Evolutionary conservation across 2,888 invertebrate genomes (phyloP).

Genomic region (Scaptomyza reducta): DNA sequence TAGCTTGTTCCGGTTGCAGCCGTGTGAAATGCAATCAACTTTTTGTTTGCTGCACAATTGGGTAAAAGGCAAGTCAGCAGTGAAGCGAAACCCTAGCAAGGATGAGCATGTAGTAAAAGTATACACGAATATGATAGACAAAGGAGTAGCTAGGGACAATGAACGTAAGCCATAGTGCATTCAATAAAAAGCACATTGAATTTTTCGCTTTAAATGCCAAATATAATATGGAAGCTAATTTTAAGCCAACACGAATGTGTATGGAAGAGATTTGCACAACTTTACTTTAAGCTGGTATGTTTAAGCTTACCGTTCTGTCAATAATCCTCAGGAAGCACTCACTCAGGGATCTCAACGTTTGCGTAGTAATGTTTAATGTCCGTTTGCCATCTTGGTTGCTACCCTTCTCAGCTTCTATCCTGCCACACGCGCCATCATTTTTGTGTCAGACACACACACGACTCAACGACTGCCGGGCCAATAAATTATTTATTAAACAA

Average conservation of each 20-base stretch:
- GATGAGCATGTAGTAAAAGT: conserved; percentile 10
- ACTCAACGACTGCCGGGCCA: conserved; percentile 27
- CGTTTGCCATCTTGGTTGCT: conserved; percentile 3
- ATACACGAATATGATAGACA: conserved; percentile 25
- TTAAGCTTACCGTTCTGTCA: conserved; percentile 17
- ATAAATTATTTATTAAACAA: conserved; percentile 79
- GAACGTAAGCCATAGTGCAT: conserved; percentile 13
- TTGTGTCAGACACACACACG: conserved; percentile 44
- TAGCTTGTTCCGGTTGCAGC: conserved; percentile 33
- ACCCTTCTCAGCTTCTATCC: conserved; percentile 4
- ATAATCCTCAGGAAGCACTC: conserved; percentile 43
- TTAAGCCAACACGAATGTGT: not conserved
- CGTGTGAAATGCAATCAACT: conserved; percentile 78
- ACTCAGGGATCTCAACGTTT: conserved; percentile 28
- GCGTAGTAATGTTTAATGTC: conserved; percentile 9
- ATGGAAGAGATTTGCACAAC: conserved; percentile 4
- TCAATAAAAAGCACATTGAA: conserved; percentile 25
- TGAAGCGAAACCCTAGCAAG: conserved; percentile 24
- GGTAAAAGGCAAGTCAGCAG: conserved; percentile 60
- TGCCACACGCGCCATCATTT: conserved; percentile 52
- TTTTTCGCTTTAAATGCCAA: conserved; percentile 23
- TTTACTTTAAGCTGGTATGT: conserved; percentile 7
- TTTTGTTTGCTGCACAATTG: conserved; percentile 70
- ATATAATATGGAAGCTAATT: conserved; percentile 24
- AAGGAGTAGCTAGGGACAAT: not conserved